Evolutionary conservation across 2,797 vertebrate species (phyloP).

Genomic region (Oreonectes daqikongensis): DNA sequence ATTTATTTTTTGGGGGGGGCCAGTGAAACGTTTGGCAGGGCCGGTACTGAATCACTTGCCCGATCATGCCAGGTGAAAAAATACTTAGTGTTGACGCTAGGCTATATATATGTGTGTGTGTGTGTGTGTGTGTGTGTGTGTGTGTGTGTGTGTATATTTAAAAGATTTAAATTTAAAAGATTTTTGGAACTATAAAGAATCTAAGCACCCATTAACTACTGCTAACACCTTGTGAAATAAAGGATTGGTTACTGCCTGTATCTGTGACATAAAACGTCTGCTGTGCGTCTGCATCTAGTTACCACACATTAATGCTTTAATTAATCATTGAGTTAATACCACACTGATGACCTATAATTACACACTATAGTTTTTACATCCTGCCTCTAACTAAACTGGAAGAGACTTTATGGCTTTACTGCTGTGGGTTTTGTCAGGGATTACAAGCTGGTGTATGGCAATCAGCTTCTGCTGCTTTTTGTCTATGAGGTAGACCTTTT

Average conservation of each 20-base stretch:
- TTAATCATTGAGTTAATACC: constrained; percentile 10
- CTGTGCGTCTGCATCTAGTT: constrained; percentile 8
- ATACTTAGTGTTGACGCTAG: too few relatives aligned
- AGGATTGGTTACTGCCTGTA: neutral
- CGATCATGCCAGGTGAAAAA: too few relatives aligned
- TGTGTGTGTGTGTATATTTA: too few relatives aligned
- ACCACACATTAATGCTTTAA: neutral
- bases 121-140: too few relatives aligned
- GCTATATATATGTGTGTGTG: too few relatives aligned
- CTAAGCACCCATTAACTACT: neutral
- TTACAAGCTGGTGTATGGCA: constrained; percentile 26
- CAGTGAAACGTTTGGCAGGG: too few relatives aligned
- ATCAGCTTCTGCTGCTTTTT: constrained; percentile 10
- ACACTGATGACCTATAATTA: constrained; percentile 24
- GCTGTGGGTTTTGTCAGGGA: constrained; percentile 20
- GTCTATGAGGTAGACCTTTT: neutral
- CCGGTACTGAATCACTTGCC: too few relatives aligned
- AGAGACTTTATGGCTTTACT: neutral
- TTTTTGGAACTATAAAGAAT: neutral
- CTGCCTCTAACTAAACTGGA: constrained; percentile 7
- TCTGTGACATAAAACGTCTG: too few relatives aligned
- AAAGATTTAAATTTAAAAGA: too few relatives aligned
- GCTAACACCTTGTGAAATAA: neutral
- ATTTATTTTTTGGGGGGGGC: too few relatives aligned
- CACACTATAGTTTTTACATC: neutral